Evolutionary conservation across 2,888 invertebrate species (phyloP).

Genomic region (Diarsia mendica): DNA sequence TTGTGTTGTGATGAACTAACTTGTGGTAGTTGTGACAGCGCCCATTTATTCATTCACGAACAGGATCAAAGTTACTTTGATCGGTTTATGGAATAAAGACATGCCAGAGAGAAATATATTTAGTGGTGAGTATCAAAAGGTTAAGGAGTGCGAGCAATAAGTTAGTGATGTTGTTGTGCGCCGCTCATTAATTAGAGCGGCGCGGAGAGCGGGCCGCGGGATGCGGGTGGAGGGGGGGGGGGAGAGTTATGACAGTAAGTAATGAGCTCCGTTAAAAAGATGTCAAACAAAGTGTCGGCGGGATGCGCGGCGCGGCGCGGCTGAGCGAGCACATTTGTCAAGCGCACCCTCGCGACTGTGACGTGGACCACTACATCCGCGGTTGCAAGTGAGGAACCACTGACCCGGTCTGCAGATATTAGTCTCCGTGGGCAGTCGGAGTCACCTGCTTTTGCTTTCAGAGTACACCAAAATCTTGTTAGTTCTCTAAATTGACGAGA

Average conservation of each 20-base stretch:
- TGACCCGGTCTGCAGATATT: no score
- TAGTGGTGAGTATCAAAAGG: constrained; percentile 51
- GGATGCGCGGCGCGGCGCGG: constrained; percentile 14
- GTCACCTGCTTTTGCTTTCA: neutral
- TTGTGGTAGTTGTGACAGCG: constrained; percentile 5
- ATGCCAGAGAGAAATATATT: constrained; percentile 46
- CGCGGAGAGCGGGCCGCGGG: constrained; percentile 8
- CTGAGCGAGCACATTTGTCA: constrained; percentile 36
- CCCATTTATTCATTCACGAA: constrained; percentile 22
- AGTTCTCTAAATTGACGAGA: neutral
- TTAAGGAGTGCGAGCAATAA: constrained; percentile 57
- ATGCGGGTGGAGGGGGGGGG: constrained; percentile 34
- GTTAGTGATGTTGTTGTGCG: constrained; percentile 53
- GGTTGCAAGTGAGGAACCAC: neutral
- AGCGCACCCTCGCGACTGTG: neutral
- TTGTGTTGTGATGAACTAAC: neutral
- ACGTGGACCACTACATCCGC: neutral
- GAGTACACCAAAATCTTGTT: neutral
- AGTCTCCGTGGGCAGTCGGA: neutral
- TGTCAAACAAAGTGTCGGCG: constrained; percentile 71
- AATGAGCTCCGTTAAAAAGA: constrained; percentile 74
- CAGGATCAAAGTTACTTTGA: constrained; percentile 49
- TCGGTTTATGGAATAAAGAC: constrained; percentile 46
- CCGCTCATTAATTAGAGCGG: constrained; percentile 59
- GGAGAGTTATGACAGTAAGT: constrained; percentile 73